Percentiles rank a stretch among this genome's conserved stretches.
phyloP scores from a whole-genome alignment of 2,797 vertebrate genomes.

The Chelon labrosus region DNA sequence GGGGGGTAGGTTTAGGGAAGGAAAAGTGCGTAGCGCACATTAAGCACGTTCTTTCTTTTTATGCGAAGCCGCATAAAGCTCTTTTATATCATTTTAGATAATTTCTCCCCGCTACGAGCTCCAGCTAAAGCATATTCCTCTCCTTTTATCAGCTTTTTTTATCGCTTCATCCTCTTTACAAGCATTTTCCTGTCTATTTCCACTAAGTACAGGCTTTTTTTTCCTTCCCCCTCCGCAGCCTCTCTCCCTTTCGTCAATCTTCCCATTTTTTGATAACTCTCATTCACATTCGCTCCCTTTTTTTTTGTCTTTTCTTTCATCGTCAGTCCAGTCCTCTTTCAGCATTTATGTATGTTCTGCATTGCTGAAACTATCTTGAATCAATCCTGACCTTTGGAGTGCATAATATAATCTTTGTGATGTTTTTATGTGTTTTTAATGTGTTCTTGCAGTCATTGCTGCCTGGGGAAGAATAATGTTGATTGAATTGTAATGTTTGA shows the following conservation, averaged over 20 bases:
- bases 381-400: conserved; percentile 60
- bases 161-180: conserved; percentile 69
- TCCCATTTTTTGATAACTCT: conserved; percentile 53
- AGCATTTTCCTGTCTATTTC: conserved; percentile 65
- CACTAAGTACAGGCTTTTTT: conserved; percentile 57
- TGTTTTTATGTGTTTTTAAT: conserved; percentile 71
- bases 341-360: conserved; percentile 44
- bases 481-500: conserved; percentile 74
- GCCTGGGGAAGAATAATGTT: conserved; percentile 70
- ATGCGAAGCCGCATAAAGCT: conserved; percentile 51
- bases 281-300: conserved; percentile 41
- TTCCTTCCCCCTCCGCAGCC: conserved; percentile 22
- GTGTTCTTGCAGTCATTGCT: conserved; percentile 62
- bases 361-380: conserved; percentile 38
- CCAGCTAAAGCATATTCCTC: conserved; percentile 63
- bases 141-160: conserved; percentile 74
- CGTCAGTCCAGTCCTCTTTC: conserved; percentile 23
- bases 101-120: conserved; percentile 61
- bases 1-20: conserved; percentile 35
- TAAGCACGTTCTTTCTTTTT: conserved; percentile 58
- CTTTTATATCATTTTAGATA: conserved; percentile 74
- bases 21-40: conserved; percentile 46
- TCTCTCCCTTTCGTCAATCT: conserved; percentile 52
- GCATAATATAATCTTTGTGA: conserved; percentile 56
- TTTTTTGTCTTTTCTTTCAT: conserved; percentile 39